phyloP scores from a whole-genome alignment of 2,888 invertebrate genomes.

The Mesorhabditis sp. region DNA sequence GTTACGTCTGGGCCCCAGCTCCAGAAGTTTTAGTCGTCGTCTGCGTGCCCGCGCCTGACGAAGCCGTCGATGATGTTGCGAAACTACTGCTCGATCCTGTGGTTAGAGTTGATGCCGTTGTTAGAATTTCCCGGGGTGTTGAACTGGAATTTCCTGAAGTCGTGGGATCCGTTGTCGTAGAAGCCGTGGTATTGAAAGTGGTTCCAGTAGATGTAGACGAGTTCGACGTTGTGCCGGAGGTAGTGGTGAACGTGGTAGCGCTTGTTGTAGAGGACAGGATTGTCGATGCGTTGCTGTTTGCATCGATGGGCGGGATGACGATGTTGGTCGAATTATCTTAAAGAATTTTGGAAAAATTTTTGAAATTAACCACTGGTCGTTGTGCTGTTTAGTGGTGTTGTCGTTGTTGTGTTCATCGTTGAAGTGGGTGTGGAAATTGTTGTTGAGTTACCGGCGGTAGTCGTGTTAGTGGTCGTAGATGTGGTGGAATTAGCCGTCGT shows the following conservation, averaged over 20 bases:
- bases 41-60: constrained; percentile 5
- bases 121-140: neutral
- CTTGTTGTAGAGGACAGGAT: constrained; percentile 24
- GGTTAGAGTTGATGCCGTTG: too few species aligned
- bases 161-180: constrained; percentile 11
- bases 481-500: too few species aligned
- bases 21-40: too few species aligned
- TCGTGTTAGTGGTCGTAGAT: too few species aligned
- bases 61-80: neutral
- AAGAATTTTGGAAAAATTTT: neutral
- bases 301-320: constrained; percentile 11
- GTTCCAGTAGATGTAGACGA: constrained; percentile 10
- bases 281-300: constrained; percentile 37
- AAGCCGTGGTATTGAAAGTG: constrained; percentile 12
- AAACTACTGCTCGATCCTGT: too few species aligned
- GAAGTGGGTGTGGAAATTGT: too few species aligned
- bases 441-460: too few species aligned
- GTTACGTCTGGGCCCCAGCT: too few species aligned
- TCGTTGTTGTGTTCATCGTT: too few species aligned
- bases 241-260: constrained; percentile 17
- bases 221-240: constrained; percentile 13
- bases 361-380: neutral
- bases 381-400: too few species aligned
- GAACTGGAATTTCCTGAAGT: constrained; percentile 7
- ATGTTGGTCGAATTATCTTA: too few species aligned